Evolutionary conservation across 1,140 invertebrate species (phyloP).

Genomic region (Zeugodacus cucurbitae): DNA sequence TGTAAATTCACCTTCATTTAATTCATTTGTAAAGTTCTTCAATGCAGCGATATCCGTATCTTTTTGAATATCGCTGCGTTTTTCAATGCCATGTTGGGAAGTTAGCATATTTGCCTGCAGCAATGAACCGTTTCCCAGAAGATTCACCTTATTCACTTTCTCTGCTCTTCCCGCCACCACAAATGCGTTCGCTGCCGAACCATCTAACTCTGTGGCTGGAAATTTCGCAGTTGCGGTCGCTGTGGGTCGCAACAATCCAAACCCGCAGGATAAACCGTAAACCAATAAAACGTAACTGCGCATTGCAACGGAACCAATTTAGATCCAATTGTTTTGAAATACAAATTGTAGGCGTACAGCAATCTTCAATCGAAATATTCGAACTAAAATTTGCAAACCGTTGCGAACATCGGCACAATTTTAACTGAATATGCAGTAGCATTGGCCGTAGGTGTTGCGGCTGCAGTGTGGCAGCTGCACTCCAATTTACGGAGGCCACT

Average conservation of each 20-base stretch:
- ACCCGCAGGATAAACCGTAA: not conserved
- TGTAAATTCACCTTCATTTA: not conserved
- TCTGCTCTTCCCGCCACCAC: not conserved
- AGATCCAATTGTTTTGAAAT: not conserved
- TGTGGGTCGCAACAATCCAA: not conserved
- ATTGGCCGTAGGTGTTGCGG: not conserved
- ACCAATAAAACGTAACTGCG: not conserved
- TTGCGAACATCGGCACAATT: not conserved
- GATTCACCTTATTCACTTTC: no score
- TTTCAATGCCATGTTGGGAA: not conserved
- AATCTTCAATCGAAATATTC: not conserved
- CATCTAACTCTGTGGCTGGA: no score
- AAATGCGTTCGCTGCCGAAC: not conserved
- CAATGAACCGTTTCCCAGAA: not conserved
- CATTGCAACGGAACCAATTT: not conserved
- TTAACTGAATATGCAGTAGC: not conserved
- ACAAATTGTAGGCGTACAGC: not conserved
- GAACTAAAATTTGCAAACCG: conserved; percentile 7
- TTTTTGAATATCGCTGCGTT: not conserved
- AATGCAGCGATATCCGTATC: not conserved
- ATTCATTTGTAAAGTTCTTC: not conserved
- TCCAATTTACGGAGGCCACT: not conserved
- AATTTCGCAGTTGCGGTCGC: not conserved
- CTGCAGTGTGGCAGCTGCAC: not conserved
- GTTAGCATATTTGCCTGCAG: not conserved